phyloP scores from a whole-genome alignment of 2,797 vertebrate genomes.

The Tenualosa ilisha region DNA sequence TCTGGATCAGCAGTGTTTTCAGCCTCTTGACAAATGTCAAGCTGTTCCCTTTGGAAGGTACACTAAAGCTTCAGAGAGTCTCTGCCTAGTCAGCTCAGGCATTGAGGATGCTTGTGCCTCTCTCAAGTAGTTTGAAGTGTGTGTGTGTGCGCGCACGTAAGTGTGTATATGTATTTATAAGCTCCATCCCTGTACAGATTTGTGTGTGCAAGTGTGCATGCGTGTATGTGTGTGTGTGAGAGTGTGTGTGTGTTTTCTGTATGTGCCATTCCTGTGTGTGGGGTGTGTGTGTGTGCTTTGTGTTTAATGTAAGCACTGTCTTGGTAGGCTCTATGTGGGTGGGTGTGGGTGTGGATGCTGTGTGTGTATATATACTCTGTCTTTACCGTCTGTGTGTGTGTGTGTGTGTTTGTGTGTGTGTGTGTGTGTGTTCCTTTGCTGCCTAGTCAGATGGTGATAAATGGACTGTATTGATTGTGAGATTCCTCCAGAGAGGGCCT shows the following conservation, averaged over 20 bases:
- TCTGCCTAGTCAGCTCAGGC: neutral
- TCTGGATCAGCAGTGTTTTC: slow-evolving; percentile 31
- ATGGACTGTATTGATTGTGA: slow-evolving; percentile 37
- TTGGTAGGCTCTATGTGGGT: neutral
- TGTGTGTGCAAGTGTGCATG: neutral
- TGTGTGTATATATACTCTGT: neutral
- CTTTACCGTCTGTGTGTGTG: neutral
- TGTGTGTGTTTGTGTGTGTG: slow-evolving; percentile 9
- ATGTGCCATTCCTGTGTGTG: neutral
- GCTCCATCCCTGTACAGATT: neutral
- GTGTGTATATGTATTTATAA: neutral
- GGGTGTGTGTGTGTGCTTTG: neutral
- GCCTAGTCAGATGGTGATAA: slow-evolving; percentile 29
- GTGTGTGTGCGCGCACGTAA: neutral
- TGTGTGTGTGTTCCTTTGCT: neutral
- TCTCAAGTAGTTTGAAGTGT: neutral
- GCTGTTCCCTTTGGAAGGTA: slow-evolving; percentile 4
- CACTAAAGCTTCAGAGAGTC: slow-evolving; percentile 8
- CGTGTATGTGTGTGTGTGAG: neutral
- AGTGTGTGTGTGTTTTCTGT: neutral
- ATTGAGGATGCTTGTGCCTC: neutral
- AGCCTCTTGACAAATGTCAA: slow-evolving; percentile 39
- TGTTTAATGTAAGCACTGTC: neutral
- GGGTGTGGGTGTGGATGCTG: neutral
- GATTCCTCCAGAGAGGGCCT: slow-evolving; percentile 26